Evolutionary conservation across 2,797 vertebrate genomes (phyloP).

Genomic region (Knipowitschia caucasica): DNA sequence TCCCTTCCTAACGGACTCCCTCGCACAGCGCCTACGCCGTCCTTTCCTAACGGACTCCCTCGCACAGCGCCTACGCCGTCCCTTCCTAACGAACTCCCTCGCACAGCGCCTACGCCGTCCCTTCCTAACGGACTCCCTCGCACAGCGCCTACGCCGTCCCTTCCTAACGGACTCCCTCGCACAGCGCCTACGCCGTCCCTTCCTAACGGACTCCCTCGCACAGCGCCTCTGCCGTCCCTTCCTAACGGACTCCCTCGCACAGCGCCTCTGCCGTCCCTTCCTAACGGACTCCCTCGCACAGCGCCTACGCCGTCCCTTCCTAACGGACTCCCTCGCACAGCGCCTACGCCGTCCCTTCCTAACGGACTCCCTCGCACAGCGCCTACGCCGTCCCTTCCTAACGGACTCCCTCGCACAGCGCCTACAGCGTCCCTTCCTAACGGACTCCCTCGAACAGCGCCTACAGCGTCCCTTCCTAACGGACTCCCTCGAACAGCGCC

Average conservation of each 20-base stretch:
- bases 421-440: slow-evolving; percentile 52
- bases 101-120: slow-evolving; percentile 49
- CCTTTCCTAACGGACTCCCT: slow-evolving; percentile 61
- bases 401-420: too few relatives aligned
- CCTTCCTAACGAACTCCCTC: too few relatives aligned
- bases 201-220: too few relatives aligned
- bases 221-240: slow-evolving; percentile 54
- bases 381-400: slow-evolving; percentile 60
- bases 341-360: too few relatives aligned
- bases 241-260: slow-evolving; percentile 59
- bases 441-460: slow-evolving; percentile 62
- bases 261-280: slow-evolving; percentile 33
- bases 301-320: slow-evolving; percentile 49
- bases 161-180: slow-evolving; percentile 61
- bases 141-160: slow-evolving; percentile 45
- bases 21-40: slow-evolving; percentile 38
- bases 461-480: too few relatives aligned
- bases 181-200: too few relatives aligned
- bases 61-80: slow-evolving; percentile 61
- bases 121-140: too few relatives aligned
- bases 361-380: slow-evolving; percentile 36
- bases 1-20: too few relatives aligned
- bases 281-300: too few relatives aligned
- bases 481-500: slow-evolving; percentile 45
- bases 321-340: slow-evolving; percentile 62